Conservation (phyloP, 30 jellyfish, hydroid and myxozoan species). For the Hydractinia symbiolongicarpus region DNA sequence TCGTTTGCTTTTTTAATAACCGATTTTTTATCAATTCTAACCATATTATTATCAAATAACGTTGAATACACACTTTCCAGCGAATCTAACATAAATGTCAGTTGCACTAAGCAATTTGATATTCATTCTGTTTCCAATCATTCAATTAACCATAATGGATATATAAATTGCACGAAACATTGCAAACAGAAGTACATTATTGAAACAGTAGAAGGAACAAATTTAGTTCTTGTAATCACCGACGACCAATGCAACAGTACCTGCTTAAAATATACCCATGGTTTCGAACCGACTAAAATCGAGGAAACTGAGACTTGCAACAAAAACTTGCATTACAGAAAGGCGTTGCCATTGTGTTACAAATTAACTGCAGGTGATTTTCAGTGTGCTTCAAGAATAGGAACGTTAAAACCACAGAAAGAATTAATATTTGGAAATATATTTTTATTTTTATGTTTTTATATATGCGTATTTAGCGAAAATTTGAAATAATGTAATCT, state of each 20-base stretch:
- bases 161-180: background rate
- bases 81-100: background rate
- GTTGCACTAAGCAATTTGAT: background rate
- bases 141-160: background rate
- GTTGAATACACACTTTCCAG: background rate
- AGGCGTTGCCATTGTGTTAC: background rate
- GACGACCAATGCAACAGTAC: background rate
- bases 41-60: background rate
- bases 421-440: too few relatives aligned
- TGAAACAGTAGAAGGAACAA: background rate
- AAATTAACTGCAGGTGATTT: slow-evolving; percentile 7
- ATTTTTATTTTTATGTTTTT: too few relatives aligned
- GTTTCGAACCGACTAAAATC: background rate
- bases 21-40: background rate
- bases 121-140: background rate
- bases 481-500: too few relatives aligned
- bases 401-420: too few relatives aligned
- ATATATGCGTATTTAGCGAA: too few relatives aligned
- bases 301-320: background rate
- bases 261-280: background rate
- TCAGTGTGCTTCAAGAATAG: background rate
- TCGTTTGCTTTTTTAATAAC: background rate
- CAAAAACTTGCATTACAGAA: slow-evolving; percentile 4
- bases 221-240: background rate
- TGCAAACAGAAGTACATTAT: slow-evolving; percentile 13